Percentiles rank a stretch among this genome's conserved stretches.
Conservation (phyloP, 2,113 vertebrate genomes). For the Upupa epops region DNA sequence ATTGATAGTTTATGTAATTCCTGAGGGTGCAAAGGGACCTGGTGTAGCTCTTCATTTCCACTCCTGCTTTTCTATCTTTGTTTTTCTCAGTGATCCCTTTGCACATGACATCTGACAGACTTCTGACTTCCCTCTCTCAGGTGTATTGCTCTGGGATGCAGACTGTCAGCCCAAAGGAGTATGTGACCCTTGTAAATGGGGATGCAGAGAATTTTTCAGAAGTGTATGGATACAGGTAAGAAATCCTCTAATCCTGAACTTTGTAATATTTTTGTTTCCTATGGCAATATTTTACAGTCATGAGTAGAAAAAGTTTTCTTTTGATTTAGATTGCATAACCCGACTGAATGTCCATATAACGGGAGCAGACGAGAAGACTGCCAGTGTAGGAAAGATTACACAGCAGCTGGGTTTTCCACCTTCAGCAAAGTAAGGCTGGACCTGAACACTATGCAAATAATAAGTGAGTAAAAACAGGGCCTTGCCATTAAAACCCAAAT, state of each 20-base stretch:
- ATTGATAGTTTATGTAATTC: background rate
- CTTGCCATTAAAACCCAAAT: constrained; percentile 8
- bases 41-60: background rate
- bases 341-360: constrained; percentile 92
- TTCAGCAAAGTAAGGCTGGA: constrained; percentile 94
- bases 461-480: constrained; percentile 84
- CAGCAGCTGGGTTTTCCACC: constrained; percentile 87
- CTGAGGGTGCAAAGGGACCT: background rate
- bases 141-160: constrained; percentile 94
- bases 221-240: constrained; percentile 95
- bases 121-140: constrained; percentile 69
- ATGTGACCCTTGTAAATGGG: constrained; percentile 84
- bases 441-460: constrained; percentile 88
- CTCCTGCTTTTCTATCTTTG: background rate
- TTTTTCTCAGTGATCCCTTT: background rate
- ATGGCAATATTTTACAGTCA: background rate
- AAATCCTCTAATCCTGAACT: background rate
- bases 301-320: constrained; percentile 63
- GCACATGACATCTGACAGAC: background rate
- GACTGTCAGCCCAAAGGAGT: constrained; percentile 88
- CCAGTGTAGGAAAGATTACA: constrained; percentile 90
- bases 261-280: background rate
- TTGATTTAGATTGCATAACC: constrained; percentile 86
- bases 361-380: constrained; percentile 89
- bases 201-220: constrained; percentile 95